Evolutionary conservation across 1,140 invertebrate species (phyloP), one percentile per base, ranked within the genome.

Genomic region (Orussus abietinus): DNA sequence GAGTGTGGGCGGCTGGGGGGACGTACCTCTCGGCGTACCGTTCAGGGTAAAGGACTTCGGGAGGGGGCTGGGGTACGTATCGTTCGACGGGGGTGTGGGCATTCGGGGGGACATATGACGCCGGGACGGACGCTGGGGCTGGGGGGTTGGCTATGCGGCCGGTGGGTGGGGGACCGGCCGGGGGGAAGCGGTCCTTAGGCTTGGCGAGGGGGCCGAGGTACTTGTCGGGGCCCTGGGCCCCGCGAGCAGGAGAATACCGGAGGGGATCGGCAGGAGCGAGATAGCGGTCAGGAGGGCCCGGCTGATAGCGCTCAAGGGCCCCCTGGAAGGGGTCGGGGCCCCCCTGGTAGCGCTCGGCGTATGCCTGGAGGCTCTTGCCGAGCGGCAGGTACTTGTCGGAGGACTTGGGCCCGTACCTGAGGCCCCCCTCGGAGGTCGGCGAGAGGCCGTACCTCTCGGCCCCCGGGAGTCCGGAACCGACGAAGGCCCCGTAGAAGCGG

Each of bases 41-140:
- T 2, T 72, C 69, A 3, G 69, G 64, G 12, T 72, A 72, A 4
- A 72, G 56, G 38, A 76, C 74, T 58, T 76, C 71, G 32, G 77
- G 76, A 4, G 76, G 76, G 26, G 78, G 79, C 44, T 78, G 74
- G 22, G 81, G 81, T 44, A 82, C 80, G 49, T 82, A 69, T 37
- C 81, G 73, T 63, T 84, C 81, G 30, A 84, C 81, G 5, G 82
- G 82, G 43, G 80, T 80, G 60, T 84, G 82, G 22, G 81, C 80
- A 35, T 79, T 78, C 3, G 81, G 81, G 1, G 80, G 80, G 40
- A 82, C 76, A 42, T 83, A 83, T 31, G 37, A 38, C 35, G 15
- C 37, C 42, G 7, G 38, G 19, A 12, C 21, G 54, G n/a, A 59
- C 53, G 15, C 58, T 54, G 1, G 64, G 59, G 29, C 53, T 51